Base-by-base conservation (phyloP, 2,888 invertebrate species). In the Palloptera scutellata region DNA sequence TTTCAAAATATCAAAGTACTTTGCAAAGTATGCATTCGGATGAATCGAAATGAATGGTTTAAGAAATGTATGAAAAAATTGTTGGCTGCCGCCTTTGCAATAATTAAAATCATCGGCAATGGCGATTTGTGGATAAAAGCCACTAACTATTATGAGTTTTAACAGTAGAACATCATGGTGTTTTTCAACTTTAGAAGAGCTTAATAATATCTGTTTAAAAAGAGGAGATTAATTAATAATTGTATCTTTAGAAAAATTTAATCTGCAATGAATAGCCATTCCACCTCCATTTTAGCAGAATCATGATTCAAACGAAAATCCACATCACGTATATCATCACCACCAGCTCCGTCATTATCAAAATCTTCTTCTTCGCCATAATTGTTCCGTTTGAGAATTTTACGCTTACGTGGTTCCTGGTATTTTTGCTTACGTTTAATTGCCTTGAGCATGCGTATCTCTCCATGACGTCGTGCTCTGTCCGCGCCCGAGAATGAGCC, bases 41-140 rank as follows among this genome's bases (percentile, higher is more conserved):
- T 98, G 96, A 0, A 98, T 87, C 61, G 93, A 92, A 6, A 96
- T 90, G 81, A 93, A 98, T 0, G 95, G 93, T 81, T 97, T 98
- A 11, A 90, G 90, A 85, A 90, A 90, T 0, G 95, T 95, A 79
- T 96, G 95, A 82, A 91, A 96, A 42, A 96, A 86, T 78, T 93
- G 92, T 73, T 95, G 94, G 19, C 88, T 89, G 20, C 89, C 88
- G 0, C 92, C 90, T 87, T 96, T 96, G 78, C 92, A 95, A 76
- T 93, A 91, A 84, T 98, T 98, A 77, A 93, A 94, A 77, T 96
- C 95, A 83, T 99, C 98, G 1, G 95, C 91, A n/a, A 96, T 90
- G 0, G 97, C 95, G 67, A 97, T 89, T 86, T 98, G 97, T 0
- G 98, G 98, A 84, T 98, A 98, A 62, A 99, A 87, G 0, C 98